phyloP scores from a whole-genome alignment of 1,140 invertebrate genomes.

The Bombus vancouverensis region DNA sequence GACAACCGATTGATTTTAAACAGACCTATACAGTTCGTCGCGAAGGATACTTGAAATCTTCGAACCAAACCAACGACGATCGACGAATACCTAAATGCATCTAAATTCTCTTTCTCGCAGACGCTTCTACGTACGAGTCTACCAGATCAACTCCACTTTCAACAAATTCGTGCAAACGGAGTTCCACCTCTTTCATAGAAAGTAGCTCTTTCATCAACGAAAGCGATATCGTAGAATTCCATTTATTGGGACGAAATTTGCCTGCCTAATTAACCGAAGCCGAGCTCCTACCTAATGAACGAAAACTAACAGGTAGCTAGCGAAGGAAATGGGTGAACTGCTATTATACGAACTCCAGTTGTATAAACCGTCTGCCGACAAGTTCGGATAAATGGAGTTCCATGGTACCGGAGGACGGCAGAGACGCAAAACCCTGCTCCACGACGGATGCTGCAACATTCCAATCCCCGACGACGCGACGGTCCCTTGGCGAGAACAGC shows the following conservation, averaged over 20 bases:
- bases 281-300: no score
- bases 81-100: no score
- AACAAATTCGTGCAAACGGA: no score
- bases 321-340: not conserved
- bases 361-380: not conserved
- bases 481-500: not conserved
- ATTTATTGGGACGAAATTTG: no score
- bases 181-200: no score
- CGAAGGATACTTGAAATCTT: not conserved
- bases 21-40: not conserved
- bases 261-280: no score
- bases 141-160: no score
- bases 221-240: no score
- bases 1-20: not conserved
- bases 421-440: slow-evolving; percentile 33
- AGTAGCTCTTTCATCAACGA: no score
- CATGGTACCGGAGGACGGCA: not conserved
- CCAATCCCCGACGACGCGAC: slow-evolving; percentile 10
- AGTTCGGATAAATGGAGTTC: not conserved
- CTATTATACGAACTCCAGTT: not conserved
- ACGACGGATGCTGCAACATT: slow-evolving; percentile 40
- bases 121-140: no score
- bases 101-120: no score
- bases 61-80: no score
- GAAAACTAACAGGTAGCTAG: not conserved